Evolutionary conservation across 1,140 invertebrate genomes (phyloP), one percentile per base, ranked within the genome.

Genomic region (Drosophila insularis): DNA sequence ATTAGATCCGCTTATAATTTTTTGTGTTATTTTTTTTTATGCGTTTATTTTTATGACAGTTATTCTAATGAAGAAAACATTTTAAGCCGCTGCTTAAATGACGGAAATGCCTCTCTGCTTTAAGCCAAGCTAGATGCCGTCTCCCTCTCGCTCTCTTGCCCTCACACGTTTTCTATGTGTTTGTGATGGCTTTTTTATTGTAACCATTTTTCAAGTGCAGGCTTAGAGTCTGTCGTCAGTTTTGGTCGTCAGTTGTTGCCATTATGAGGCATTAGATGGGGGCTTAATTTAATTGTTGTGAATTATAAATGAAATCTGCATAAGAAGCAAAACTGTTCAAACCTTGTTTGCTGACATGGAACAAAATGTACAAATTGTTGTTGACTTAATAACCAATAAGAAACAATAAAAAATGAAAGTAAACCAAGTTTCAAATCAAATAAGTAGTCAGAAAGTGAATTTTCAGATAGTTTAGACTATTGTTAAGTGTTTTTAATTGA

Each of bases 1-100:
- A 87, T 87, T 87, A 89, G 84, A 87, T 87, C 84, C 84, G 84
- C 84, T 87, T 87, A 87, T 39, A 77, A 37, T 59, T 68, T 75
- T 81, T 71, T 67, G 58, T 65, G 61, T 73, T 11, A 4, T 56
- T 46, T 74, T 71, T 74, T 87, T 87, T 87, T 87, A 87, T 87
- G 84, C 84, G 80, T 89, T 89, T 82, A 87, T 89, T 87, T 87
- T 87, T 87, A 87, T 87, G 84, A 84, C 84, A 89, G 80, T 89
- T 87, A 87, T 87, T 87, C 84, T 87, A 87, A 87, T 87, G 85
- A 87, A 89, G 84, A 87, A 50, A 89, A 89, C 84, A 89, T 80
- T 78, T 87, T 87, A 89, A 87, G 82, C 82, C 62, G 58, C 55
- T 68, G 84, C 82, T 87, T 89, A 89, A 84, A 76, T 89, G 84